Percentiles rank a stretch among this genome's conserved stretches.
Evolutionary conservation across 1,140 invertebrate genomes (phyloP).

Genomic region (Pogonognathellus flavescens): DNA sequence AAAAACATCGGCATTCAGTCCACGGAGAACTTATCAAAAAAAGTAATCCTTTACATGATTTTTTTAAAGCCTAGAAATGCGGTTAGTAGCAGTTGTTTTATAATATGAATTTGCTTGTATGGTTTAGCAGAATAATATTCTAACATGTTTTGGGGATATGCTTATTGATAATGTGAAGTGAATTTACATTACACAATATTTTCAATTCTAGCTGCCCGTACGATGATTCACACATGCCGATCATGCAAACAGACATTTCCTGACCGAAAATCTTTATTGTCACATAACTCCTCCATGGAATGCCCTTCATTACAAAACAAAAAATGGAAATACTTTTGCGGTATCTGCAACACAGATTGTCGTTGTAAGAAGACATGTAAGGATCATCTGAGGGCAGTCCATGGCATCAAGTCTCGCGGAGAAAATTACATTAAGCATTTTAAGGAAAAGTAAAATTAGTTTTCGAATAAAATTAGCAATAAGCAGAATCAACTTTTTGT

Average conservation of each 20-base stretch:
- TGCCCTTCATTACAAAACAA: background rate
- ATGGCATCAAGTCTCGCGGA: background rate
- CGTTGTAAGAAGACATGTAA: constrained; percentile 29
- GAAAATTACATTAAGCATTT: background rate
- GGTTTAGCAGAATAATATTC: too few species aligned
- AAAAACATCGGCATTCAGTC: constrained; percentile 29
- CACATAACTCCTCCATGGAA: background rate
- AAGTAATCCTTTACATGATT: background rate
- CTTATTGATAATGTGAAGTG: too few species aligned
- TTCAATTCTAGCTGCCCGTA: background rate
- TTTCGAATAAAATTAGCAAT: background rate
- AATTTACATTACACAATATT: background rate
- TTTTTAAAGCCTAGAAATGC: background rate
- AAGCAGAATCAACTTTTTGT: background rate
- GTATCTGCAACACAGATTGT: constrained; percentile 1
- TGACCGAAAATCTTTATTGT: background rate
- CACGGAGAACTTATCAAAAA: background rate
- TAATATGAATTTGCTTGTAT: background rate
- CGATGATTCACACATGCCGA: background rate
- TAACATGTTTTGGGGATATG: too few species aligned
- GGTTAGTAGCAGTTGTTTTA: background rate
- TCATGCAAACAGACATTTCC: constrained; percentile 1
- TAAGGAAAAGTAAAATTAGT: constrained; percentile 24
- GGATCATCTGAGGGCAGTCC: constrained; percentile 12
- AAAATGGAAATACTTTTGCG: constrained; percentile 24